Evolutionary conservation across 1,140 invertebrate genomes (phyloP).

Genomic region (Drosophila simulans): DNA sequence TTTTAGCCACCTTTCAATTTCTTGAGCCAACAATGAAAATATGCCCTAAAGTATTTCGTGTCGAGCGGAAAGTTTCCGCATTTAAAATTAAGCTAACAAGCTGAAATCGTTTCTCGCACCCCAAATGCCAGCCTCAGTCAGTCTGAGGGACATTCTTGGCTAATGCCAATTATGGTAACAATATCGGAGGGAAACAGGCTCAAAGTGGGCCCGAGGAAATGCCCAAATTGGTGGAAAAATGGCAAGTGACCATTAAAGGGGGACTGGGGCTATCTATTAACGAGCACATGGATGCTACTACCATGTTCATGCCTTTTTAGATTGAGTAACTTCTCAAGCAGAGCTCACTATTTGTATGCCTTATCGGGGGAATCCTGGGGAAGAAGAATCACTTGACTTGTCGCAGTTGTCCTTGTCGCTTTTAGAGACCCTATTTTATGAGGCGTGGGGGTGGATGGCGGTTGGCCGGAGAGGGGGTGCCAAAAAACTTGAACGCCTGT

Average conservation of each 20-base stretch:
- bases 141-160: conserved; percentile 27
- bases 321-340: conserved; percentile 53
- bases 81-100: conserved; percentile 63
- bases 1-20: conserved; percentile 25
- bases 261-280: conserved; percentile 25
- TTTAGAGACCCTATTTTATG: conserved; percentile 47
- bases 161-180: conserved; percentile 69
- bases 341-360: conserved; percentile 58
- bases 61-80: conserved; percentile 44
- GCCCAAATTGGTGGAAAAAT: conserved; percentile 53
- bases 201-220: conserved; percentile 25
- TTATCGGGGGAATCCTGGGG: conserved; percentile 8
- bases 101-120: conserved; percentile 46
- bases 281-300: conserved; percentile 25
- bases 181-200: conserved; percentile 17
- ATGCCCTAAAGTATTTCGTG: conserved; percentile 44
- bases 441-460: not conserved
- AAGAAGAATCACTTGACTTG: conserved; percentile 68
- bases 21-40: conserved; percentile 31
- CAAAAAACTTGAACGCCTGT: conserved; percentile 77
- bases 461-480: conserved; percentile 16
- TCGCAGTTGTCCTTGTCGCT: conserved; percentile 70
- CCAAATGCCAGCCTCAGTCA: not conserved
- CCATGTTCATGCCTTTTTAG: conserved; percentile 7
- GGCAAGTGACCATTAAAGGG: conserved; percentile 13